A percentile compares a stretch with the other conserved stretches of the same genome.
These are phyloP conservation scores for Oxyruncus cristatus DNA, from an alignment of 2,113 vertebrate genomes.

Conservation along the genomic window DNA sequence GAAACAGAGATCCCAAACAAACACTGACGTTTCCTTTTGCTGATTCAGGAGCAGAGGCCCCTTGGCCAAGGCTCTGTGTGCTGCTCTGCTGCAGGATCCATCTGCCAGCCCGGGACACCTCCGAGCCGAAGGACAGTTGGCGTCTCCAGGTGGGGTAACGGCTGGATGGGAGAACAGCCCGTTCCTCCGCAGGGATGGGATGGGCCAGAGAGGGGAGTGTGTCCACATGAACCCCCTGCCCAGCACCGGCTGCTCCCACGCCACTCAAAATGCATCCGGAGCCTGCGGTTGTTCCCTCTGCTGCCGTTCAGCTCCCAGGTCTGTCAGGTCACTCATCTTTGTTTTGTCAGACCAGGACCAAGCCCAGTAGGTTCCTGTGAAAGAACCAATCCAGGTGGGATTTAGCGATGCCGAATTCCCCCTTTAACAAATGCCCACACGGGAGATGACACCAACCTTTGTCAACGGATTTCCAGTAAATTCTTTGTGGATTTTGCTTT, in stretches of 20 bases:
- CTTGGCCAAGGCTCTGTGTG: rapidly evolving
- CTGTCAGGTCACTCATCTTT: neutral
- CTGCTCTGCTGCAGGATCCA: neutral
- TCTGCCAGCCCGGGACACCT: neutral
- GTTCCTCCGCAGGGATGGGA: neutral
- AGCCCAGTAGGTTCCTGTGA: neutral
- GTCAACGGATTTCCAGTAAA: neutral
- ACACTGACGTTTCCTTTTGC: rapidly evolving
- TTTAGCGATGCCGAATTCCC: neutral
- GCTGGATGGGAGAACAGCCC: neutral
- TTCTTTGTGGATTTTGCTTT: neutral
- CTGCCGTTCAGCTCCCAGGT: neutral
- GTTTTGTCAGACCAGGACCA: neutral
- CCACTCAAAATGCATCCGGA: rapidly evolving
- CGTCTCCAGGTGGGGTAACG: rapidly evolving
- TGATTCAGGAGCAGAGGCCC: neutral
- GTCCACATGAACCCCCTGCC: rapidly evolving
- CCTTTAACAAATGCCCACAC: neutral
- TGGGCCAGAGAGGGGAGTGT: rapidly evolving
- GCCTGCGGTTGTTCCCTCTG: neutral
- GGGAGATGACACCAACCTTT: neutral
- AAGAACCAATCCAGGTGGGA: neutral
- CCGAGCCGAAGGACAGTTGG: rapidly evolving
- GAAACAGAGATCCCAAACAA: neutral
- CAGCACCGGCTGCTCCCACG: neutral